Evolutionary conservation across 2,888 invertebrate species (phyloP), one percentile per base, ranked within the genome.

Genomic region (Xanthia togata): DNA sequence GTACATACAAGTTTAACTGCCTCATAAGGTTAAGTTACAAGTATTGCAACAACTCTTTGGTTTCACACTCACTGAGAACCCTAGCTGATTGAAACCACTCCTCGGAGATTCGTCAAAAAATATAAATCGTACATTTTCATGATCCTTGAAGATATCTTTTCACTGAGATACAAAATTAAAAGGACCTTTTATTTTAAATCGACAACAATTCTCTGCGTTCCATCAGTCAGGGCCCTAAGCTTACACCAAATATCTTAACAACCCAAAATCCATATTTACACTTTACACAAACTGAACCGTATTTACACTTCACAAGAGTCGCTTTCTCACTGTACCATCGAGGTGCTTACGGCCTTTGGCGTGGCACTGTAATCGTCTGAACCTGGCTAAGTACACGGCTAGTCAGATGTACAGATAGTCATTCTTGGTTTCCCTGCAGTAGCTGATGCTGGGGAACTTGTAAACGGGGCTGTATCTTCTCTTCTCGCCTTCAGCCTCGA

Each of bases 381-480:
- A 75, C 81, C 90, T 88, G 81, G 89, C 83, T 76, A 92, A 83
- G 73, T 88, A 81, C 73, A 90, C 86, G 79, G 92, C 92, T 92
- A 94, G 93, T 96, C 96, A 96, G 89, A 96, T 96, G 88, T 96
- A 96, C 6, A 96, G 91, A 79, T 96, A 96, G 89, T 96, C 96
- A 88, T 96, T 96, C 89, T 96, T 96, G 47, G 94, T 95, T 87
- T 96, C 94, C 85, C 93, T 93, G 87, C 96, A 96, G 84, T 96
- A 96, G 85, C 93, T 93, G 87, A 96, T 96, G 88, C 95, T 97
- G 73, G 96, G 96, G 90, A 94, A 97, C 90, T 95, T 96, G 93
- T 95, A 96, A 53, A 95, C 96, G 78, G 95, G 97, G 91, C 94
- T 96, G 93, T 95, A 97, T 90, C 95, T 94, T 85, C 92, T 91